Evolutionary conservation across 1,140 invertebrate species (phyloP), one percentile per base, ranked within the genome.

Genomic region (Ostrea denselamellosa): DNA sequence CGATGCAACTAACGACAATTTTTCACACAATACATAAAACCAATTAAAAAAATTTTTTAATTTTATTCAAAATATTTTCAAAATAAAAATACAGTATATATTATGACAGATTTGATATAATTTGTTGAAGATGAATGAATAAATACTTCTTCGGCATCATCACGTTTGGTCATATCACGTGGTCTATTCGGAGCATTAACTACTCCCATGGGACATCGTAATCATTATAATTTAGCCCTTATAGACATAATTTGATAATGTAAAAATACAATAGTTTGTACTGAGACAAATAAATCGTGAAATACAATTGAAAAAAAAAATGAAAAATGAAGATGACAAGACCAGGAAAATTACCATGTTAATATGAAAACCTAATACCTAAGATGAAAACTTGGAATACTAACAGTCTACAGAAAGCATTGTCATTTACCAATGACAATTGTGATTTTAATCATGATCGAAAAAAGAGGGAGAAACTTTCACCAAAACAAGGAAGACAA

Each of bases 1-100:
- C 5, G 34, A 44, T 44, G 5, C 34, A 44, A 44, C 5, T n/a
- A n/a, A n/a, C n/a, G n/a, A n/a, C n/a, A n/a, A n/a, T n/a, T n/a
- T n/a, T n/a, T n/a, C n/a, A n/a, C n/a, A n/a, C n/a, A n/a, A 44
- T 44, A 44, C 5, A 62, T 19, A 62, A 14, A 17, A 62, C 58
- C 7, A 12, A 62, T 62, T n/a, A 19, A 17, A 62, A 62, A 62
- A 62, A 28, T n/a, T 71, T 77, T 77, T 28, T 28, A 77, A 77
- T 77, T 77, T 77, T 77, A 77, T 77, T 77, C 68, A 77, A 77
- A 77, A 77, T 77, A 77, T 77, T 77, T 77, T 77, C n/a, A 62
- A 77, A 77, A 77, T 77, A 77, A 77, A 77, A 77, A 77, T 77
- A 77, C 68, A 77, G 68, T 77, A 25, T 77, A 77, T 77, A 77